A percentile compares a stretch with the other conserved stretches of the same genome.
Evolutionary conservation across 1,140 invertebrate genomes (phyloP).

Genomic region (Leptinotarsa undecemlineata): DNA sequence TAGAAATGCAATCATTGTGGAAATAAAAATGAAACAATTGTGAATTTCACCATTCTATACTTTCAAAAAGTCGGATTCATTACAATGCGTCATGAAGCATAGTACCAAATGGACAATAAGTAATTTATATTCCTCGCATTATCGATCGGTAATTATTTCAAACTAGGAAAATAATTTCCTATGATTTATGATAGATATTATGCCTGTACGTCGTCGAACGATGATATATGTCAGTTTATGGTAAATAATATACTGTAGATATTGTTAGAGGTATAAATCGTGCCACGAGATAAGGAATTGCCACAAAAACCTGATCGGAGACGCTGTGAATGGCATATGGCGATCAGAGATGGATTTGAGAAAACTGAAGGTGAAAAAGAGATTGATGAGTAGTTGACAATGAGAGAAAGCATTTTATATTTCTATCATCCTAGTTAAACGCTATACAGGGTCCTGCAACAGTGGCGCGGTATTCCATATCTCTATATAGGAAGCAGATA

Average conservation of each 20-base stretch:
- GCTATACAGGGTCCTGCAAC: too few species aligned
- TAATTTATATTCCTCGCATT: not conserved
- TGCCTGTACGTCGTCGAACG: not conserved
- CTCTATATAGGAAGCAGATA: too few species aligned
- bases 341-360: not conserved
- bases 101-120: not conserved
- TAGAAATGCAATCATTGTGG: too few species aligned
- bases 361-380: not conserved
- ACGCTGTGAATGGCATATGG: not conserved
- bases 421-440: too few species aligned
- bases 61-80: not conserved
- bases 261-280: not conserved
- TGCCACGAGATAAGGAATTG: not conserved
- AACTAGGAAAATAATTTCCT: constrained; percentile 1
- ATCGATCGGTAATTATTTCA: not conserved
- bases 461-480: too few species aligned
- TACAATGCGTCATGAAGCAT: not conserved
- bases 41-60: too few species aligned
- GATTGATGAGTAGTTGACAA: too few species aligned
- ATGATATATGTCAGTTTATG: constrained; percentile 8
- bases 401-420: too few species aligned
- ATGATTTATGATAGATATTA: constrained; percentile 7
- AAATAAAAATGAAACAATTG: too few species aligned
- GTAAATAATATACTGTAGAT: not conserved
- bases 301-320: not conserved